Evolutionary conservation across 2,113 vertebrate genomes (phyloP), one percentile per base, ranked within the genome.

Genomic region (Theropithecus gelada): DNA sequence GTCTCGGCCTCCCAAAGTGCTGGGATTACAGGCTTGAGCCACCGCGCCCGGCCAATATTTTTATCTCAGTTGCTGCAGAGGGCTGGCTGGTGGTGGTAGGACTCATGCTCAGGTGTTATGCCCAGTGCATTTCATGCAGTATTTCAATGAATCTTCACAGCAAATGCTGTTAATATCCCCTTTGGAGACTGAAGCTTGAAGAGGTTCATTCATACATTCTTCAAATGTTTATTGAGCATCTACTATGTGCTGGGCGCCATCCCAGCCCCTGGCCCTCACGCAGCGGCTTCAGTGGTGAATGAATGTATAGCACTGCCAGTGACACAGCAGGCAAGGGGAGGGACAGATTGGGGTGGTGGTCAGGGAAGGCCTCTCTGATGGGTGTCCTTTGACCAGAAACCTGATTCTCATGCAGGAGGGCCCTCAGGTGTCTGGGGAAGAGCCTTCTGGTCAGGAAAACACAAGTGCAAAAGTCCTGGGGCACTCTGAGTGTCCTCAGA

Each of bases 281-380:
- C 14, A 48, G 32, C 22, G 18, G 27, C 8, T 4, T 70, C 35
- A 27, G 23, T 35, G 72, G 23, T 38, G 16, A 35, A 17, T 22
- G 57, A 76, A 20, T 30, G n/a, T 5, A 45, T 3, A n/a, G 55
- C 27, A 2, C 13, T 1, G 43, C 20, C 0, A 12, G 70, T 5
- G n/a, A 78, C 45, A 32, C 13, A 57, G 55, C 30, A 40, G 45
- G 55, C 18, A 68, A 32, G 30, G n/a, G 22, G n/a, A n/a, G 18
- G 48, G 35, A 45, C 40, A 30, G 61, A 45, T 11, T 17, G 32
- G 57, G 79, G 14, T 40, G 48, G 73, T 45, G 23, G 4, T n/a
- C 57, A 59, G 50, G 48, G 66, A 52, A 66, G 55, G 75, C 43
- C 82, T 73, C n/a, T 52, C 23, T 20, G 30, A 45, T 45, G 40